Base-by-base conservation (phyloP, 2,797 vertebrate genomes). In the Melanotaenia boesemani region DNA sequence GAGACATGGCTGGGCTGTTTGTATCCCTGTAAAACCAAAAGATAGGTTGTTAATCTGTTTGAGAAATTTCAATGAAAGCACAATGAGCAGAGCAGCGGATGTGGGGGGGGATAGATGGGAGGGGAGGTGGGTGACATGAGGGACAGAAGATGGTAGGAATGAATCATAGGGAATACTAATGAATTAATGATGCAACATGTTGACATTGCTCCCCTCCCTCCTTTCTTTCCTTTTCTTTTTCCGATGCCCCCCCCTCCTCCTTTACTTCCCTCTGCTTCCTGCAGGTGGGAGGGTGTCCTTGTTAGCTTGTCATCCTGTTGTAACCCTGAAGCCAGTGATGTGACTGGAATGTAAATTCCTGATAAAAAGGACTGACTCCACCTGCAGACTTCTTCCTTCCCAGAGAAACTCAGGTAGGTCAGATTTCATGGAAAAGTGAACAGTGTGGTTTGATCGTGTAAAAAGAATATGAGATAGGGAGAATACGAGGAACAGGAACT, bases 161-260 rank as follows among this genome's bases (percentile, higher is more conserved):
- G 60, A 77, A 32, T 30, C 50, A 63, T 44, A 20, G 65, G 9
- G 82, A 88, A 86, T 87, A 56, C 74, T 75, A 88, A 85, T 78
- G 60, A 86, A 79, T 76, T 59, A 71, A 78, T 91, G 89, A 90
- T 88, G 91, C 83, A 88, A 89, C 74, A 20, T 86, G 79, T 86
- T 86, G 89, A 88, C 88, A 89, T 80, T 65, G 84, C 60, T 78
- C 76, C 72, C 44, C 63, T 57, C 60, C 72, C 59, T 44, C 64
- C 44, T 26, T 48, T 34, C 58, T 20, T 50, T 34, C 71, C 24
- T 52, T 15, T 46, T 28, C 63, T 41, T 13, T 44, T n/a, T 55
- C 70, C 61, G 5, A 34, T 15, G 15, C 39, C 56, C 1, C 9
- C 9, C 12, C 65, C 20, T 6, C 24, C 24, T 20, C 58, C 7